Percentiles rank a stretch among this genome's conserved stretches.
Conservation (phyloP, 2,113 vertebrate species). For the Athene cunicularia region DNA sequence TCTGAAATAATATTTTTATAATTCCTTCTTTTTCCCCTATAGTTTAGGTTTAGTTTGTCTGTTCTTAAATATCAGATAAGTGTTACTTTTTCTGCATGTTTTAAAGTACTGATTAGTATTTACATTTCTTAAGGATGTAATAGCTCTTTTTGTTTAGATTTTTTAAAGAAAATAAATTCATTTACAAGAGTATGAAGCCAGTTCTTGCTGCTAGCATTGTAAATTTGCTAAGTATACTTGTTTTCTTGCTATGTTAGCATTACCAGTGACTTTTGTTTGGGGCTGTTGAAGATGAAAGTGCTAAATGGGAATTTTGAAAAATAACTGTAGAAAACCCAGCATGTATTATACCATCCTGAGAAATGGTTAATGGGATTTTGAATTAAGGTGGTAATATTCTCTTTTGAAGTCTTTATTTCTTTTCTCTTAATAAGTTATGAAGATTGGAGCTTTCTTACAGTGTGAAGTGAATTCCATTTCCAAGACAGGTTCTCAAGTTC, state of each 20-base stretch:
- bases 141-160: neutral
- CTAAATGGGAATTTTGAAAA: neutral
- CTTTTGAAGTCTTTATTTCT: neutral
- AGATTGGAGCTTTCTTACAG: neutral
- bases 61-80: neutral
- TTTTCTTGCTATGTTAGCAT: neutral
- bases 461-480: neutral
- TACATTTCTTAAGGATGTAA: neutral
- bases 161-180: neutral
- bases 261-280: neutral
- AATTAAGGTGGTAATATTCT: neutral
- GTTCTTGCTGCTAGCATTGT: neutral
- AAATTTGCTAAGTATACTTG: neutral
- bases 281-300: neutral
- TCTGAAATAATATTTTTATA: neutral
- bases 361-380: neutral
- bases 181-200: neutral
- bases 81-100: neutral
- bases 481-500: neutral
- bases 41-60: neutral
- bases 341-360: neutral
- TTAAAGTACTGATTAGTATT: neutral
- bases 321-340: neutral
- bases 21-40: neutral
- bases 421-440: neutral